phyloP scores from a whole-genome alignment of 2,797 vertebrate species.

The Nannoperca obscura region DNA sequence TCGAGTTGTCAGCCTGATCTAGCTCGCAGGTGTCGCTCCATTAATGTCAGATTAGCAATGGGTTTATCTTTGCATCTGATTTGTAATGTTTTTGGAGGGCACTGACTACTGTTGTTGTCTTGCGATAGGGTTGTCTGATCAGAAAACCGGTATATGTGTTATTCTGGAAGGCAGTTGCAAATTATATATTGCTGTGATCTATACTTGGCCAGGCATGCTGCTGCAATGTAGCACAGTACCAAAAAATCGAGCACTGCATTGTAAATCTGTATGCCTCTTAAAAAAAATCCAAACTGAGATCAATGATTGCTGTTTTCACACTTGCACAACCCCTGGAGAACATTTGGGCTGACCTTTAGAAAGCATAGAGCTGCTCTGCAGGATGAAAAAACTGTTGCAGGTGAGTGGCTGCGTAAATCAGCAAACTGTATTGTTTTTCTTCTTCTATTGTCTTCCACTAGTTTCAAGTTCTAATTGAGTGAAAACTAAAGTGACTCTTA shows the following conservation, averaged over 20 bases:
- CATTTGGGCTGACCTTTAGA: constrained; percentile 32
- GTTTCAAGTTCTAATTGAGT: constrained; percentile 15
- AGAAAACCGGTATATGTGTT: background rate
- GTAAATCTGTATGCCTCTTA: background rate
- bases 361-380: constrained; percentile 3
- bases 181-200: background rate
- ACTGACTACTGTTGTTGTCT: too few relatives aligned
- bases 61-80: background rate
- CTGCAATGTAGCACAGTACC: too few relatives aligned
- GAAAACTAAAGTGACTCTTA: background rate
- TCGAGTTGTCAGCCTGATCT: too few relatives aligned
- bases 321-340: background rate
- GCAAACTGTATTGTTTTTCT: background rate
- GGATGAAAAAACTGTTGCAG: constrained; percentile 5
- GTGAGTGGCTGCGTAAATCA: constrained; percentile 6
- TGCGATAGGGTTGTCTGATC: background rate
- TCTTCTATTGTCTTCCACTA: too few relatives aligned
- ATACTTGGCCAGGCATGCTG: too few relatives aligned
- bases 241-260: background rate
- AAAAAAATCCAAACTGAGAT: too few relatives aligned
- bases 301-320: constrained; percentile 13
- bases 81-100: background rate
- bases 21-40: too few relatives aligned
- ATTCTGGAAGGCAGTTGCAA: background rate
- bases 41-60: too few relatives aligned